These are phyloP conservation scores for Drosophila diplacantha DNA, from an alignment of 2,888 invertebrate species.

Conservation along the genomic window DNA sequence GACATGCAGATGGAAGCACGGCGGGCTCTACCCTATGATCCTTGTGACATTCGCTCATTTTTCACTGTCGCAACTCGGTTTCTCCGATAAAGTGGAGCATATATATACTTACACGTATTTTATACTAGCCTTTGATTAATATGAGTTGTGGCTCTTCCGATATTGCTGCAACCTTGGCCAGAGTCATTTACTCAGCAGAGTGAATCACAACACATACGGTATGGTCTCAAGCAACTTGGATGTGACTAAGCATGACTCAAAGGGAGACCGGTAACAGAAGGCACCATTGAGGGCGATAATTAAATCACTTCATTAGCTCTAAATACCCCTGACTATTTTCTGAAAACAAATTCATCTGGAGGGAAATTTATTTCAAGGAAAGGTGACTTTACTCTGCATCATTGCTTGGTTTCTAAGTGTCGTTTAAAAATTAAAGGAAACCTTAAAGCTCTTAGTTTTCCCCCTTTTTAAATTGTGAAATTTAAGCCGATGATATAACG, in stretches of 20 bases:
- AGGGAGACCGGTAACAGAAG: slow-evolving; percentile 5
- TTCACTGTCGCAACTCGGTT: slow-evolving; percentile 37
- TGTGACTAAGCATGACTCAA: slow-evolving; percentile 48
- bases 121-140: slow-evolving; percentile 40
- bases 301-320: not conserved
- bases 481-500: not conserved
- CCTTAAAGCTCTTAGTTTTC: not conserved
- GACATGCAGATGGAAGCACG: slow-evolving; percentile 14
- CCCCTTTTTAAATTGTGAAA: not conserved
- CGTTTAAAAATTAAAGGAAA: not conserved
- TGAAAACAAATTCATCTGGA: not conserved
- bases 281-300: not conserved
- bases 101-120: not conserved
- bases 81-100: slow-evolving; percentile 47
- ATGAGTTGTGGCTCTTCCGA: slow-evolving; percentile 34
- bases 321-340: not conserved
- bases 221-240: slow-evolving; percentile 11
- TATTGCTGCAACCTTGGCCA: slow-evolving; percentile 47
- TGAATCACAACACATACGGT: slow-evolving; percentile 42
- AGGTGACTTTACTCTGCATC: not conserved
- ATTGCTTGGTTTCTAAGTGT: not conserved
- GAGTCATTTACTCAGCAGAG: slow-evolving; percentile 34
- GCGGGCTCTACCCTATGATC: slow-evolving; percentile 26
- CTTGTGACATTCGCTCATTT: slow-evolving; percentile 44
- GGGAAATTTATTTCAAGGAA: not conserved